A percentile compares a stretch with the other conserved stretches of the same genome.
Evolutionary conservation across 1,140 invertebrate species (phyloP).

Genomic region (Dreissena polymorpha): DNA sequence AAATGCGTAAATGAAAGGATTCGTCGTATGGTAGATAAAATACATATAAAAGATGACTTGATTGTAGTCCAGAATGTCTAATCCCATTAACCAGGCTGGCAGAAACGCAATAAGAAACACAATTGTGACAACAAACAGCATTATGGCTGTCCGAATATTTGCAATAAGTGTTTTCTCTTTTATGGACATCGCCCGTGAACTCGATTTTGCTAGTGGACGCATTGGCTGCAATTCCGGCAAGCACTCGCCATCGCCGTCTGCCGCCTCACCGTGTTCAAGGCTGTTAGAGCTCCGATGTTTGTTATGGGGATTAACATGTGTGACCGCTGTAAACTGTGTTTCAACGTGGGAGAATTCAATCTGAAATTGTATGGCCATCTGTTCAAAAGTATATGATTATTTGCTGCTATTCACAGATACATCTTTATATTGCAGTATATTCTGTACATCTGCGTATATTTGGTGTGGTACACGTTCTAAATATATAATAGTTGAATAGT

Average conservation of each 20-base stretch:
- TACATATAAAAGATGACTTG: constrained; percentile 72
- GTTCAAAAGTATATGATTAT: not conserved
- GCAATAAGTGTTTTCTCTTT: constrained; percentile 66
- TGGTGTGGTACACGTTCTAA: not conserved
- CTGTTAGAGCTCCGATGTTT: no score
- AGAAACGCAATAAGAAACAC: constrained; percentile 74
- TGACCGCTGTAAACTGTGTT: constrained; percentile 47
- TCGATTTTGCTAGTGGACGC: not conserved
- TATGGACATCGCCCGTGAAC: constrained; percentile 35
- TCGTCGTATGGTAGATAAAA: constrained; percentile 74
- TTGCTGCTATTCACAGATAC: not conserved
- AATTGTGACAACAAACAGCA: constrained; percentile 75
- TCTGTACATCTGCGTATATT: not conserved
- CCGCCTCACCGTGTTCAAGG: not conserved
- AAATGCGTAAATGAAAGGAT: constrained; percentile 77
- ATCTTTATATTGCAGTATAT: not conserved
- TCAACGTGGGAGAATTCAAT: constrained; percentile 32
- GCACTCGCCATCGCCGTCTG: constrained; percentile 8
- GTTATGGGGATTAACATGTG: constrained; percentile 43
- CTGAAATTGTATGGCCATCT: constrained; percentile 13
- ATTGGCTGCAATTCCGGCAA: constrained; percentile 24
- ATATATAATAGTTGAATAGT: not conserved
- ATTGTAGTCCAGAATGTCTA: constrained; percentile 57
- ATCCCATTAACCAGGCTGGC: constrained; percentile 72
- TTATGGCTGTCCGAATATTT: constrained; percentile 74